Evolutionary conservation across 2,888 invertebrate species (phyloP).

Genomic region (Pecten maximus): DNA sequence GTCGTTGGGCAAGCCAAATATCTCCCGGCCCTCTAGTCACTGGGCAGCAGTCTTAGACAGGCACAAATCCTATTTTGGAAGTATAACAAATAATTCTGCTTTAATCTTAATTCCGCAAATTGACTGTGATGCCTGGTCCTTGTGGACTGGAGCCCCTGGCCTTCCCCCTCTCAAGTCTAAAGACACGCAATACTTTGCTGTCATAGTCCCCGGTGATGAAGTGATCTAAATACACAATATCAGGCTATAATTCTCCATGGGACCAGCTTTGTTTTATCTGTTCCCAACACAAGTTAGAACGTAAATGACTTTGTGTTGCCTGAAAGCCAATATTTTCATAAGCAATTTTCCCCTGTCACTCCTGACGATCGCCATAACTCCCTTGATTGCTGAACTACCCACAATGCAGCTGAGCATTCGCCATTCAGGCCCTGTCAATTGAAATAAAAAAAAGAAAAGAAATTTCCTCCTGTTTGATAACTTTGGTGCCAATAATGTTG

Average conservation of each 20-base stretch:
- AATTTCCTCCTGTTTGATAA: not conserved
- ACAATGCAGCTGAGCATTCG: constrained; percentile 32
- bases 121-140: not conserved
- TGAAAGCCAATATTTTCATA: constrained; percentile 49
- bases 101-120: constrained; percentile 42
- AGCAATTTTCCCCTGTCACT: constrained; percentile 48
- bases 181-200: constrained; percentile 39
- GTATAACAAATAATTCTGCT: constrained; percentile 39
- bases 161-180: not conserved
- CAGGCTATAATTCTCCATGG: constrained; percentile 3
- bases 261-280: constrained; percentile 38
- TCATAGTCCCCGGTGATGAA: not conserved
- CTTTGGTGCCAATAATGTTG: not conserved
- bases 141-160: not conserved
- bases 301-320: constrained; percentile 49
- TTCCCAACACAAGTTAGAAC: constrained; percentile 39
- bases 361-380: constrained; percentile 33
- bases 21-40: constrained; percentile 9
- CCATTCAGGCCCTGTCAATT: not conserved
- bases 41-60: constrained; percentile 34
- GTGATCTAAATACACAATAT: not conserved
- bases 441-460: not conserved
- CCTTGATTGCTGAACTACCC: constrained; percentile 1
- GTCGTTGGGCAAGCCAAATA: constrained; percentile 36
- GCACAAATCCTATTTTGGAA: constrained; percentile 36